phyloP scores from a whole-genome alignment of 1,140 invertebrate species.

The Ostrea denselamellosa region DNA sequence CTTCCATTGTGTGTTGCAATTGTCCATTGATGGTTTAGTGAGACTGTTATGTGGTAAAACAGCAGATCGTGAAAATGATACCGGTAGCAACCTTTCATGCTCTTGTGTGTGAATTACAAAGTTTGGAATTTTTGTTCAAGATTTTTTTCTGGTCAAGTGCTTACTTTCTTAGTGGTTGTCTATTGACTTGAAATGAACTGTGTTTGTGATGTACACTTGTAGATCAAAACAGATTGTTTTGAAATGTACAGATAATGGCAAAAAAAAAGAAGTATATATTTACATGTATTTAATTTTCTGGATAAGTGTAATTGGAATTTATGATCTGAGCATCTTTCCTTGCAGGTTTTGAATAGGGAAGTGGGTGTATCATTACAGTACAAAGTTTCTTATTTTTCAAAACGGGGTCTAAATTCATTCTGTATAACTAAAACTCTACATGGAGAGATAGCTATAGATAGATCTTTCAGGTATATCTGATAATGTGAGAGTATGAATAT shows the following conservation, averaged over 20 bases:
- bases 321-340: neutral
- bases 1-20: neutral
- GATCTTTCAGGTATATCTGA: neutral
- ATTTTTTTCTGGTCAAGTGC: conserved; percentile 1
- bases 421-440: neutral
- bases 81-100: neutral
- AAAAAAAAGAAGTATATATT: no score
- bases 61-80: neutral
- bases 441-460: neutral
- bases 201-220: neutral
- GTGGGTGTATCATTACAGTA: neutral
- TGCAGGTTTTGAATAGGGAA: neutral
- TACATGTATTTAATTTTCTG: no score
- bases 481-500: neutral
- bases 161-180: neutral
- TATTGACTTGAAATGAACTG: neutral
- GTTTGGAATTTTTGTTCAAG: neutral
- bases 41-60: neutral
- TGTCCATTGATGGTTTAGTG: neutral
- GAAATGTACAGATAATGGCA: no score
- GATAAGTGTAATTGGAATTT: neutral
- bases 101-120: neutral
- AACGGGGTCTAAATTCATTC: neutral
- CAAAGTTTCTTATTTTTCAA: neutral
- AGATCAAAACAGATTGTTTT: neutral